These are phyloP conservation scores for Cordilura impudica DNA, from an alignment of 2,888 invertebrate genomes.

Conservation along the genomic window DNA sequence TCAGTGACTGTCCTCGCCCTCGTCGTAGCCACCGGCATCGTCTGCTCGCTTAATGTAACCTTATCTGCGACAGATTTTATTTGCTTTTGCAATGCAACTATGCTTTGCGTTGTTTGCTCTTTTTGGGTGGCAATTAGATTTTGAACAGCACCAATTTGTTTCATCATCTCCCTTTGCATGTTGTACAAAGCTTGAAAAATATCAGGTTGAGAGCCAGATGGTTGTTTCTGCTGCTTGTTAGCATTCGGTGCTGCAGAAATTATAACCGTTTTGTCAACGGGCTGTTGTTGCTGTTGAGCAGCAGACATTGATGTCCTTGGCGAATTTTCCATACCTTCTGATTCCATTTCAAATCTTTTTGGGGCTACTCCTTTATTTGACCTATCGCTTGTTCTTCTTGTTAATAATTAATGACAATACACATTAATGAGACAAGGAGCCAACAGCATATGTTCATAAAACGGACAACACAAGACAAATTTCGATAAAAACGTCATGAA, in stretches of 20 bases:
- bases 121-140: neutral
- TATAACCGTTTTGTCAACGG: neutral
- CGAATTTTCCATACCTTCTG: neutral
- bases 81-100: neutral
- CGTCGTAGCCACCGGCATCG: too few relatives aligned
- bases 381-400: neutral
- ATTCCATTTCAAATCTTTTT: neutral
- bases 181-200: neutral
- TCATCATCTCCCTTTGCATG: neutral
- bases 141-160: neutral
- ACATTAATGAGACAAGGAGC: neutral
- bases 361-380: neutral
- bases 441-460: neutral
- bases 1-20: too few relatives aligned
- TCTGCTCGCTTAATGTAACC: neutral
- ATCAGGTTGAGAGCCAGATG: neutral
- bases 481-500: neutral
- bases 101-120: neutral
- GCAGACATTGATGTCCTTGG: neutral
- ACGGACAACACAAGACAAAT: neutral
- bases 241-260: neutral
- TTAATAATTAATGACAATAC: neutral
- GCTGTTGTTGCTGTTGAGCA: neutral
- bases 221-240: neutral
- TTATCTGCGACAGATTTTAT: neutral